Evolutionary conservation across 2,797 vertebrate genomes (phyloP).

Genomic region (Cyprinodon diabolis): DNA sequence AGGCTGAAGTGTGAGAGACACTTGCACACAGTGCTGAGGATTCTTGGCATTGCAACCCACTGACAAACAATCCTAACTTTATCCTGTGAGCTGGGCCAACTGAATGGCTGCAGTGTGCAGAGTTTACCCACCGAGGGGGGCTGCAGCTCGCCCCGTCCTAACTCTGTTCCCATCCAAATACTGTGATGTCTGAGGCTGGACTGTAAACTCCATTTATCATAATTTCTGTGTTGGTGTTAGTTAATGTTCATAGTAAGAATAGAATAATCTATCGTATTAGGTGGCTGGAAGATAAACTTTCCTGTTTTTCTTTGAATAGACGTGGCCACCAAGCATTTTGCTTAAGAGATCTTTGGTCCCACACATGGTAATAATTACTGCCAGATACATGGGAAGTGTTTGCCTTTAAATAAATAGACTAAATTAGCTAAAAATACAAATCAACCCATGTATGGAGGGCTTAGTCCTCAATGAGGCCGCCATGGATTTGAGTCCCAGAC

Average conservation of each 20-base stretch:
- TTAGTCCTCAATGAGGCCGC: too few species aligned
- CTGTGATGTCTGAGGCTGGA: conserved; percentile 37
- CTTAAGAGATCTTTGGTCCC: conserved; percentile 14
- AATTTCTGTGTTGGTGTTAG: background rate
- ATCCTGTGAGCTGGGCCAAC: conserved; percentile 74
- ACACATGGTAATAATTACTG: conserved; percentile 27
- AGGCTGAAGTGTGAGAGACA: conserved; percentile 62
- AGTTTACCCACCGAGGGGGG: conserved; percentile 74
- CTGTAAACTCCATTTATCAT: conserved; percentile 42
- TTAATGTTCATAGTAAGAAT: background rate
- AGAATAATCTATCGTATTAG: conserved; percentile 3
- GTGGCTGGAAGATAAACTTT: background rate
- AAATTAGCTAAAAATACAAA: conserved; percentile 59
- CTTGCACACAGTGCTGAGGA: conserved; percentile 69
- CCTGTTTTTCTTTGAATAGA: conserved; percentile 3
- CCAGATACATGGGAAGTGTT: conserved; percentile 39
- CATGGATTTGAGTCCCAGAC: too few species aligned
- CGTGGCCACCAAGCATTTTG: background rate
- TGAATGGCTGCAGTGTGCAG: conserved; percentile 84
- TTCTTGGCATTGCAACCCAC: conserved; percentile 82
- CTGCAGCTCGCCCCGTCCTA: conserved; percentile 49
- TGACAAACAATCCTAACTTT: conserved; percentile 87
- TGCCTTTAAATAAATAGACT: conserved; percentile 52
- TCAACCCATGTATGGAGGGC: too few species aligned
- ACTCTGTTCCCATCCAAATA: conserved; percentile 61